phyloP scores from a whole-genome alignment of 2,888 invertebrate species.

The Polydrusus tereticollis region DNA sequence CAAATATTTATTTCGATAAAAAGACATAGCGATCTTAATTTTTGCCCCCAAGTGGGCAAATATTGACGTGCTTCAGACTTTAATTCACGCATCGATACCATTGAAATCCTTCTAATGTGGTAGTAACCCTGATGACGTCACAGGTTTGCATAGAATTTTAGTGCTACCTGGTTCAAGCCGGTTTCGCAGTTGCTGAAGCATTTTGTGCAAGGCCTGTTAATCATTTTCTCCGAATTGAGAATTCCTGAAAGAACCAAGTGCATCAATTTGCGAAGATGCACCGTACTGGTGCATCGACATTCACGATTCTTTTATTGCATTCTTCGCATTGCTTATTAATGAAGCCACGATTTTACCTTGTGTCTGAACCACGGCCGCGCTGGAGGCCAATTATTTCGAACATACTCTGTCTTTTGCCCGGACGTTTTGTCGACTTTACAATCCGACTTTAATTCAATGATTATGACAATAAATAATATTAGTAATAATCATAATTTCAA shows the following conservation, averaged over 20 bases:
- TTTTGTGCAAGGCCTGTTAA: not conserved
- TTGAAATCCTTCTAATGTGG: no score
- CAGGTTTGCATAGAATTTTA: no score
- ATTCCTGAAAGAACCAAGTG: constrained; percentile 29
- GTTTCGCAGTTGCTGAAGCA: no score
- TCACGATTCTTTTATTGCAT: constrained; percentile 35
- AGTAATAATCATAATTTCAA: no score
- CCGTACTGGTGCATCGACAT: constrained; percentile 29
- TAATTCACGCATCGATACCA: no score
- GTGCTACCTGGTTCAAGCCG: no score
- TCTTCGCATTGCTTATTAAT: constrained; percentile 32
- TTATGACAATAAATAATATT: not conserved
- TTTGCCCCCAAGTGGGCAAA: no score
- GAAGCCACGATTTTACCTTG: constrained; percentile 36
- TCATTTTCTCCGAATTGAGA: constrained; percentile 29
- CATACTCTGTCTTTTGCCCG: constrained; percentile 6
- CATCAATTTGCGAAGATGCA: constrained; percentile 31
- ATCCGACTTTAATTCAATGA: constrained; percentile 8
- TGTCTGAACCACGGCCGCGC: constrained; percentile 2
- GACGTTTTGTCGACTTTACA: constrained; percentile 19
- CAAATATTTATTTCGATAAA: no score
- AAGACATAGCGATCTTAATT: no score
- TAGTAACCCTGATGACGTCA: no score
- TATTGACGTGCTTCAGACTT: no score
- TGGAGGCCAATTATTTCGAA: constrained; percentile 29